These are phyloP conservation scores for Siphonodentalium dalli DNA, from an alignment of 2,888 invertebrate species.

Conservation along the genomic window DNA sequence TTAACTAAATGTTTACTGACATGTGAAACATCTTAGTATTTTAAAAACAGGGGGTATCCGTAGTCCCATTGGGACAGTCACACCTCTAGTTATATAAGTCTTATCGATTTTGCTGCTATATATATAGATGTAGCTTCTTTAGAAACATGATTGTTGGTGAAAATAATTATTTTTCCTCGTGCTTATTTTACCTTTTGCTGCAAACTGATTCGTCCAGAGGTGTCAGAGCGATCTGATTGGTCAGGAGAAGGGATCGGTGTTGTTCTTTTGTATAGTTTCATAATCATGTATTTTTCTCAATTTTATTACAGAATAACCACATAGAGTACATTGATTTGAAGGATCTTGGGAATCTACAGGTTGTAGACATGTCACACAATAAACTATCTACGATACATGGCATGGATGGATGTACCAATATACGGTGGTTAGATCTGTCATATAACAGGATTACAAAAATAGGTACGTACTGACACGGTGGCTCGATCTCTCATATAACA, in stretches of 20 bases:
- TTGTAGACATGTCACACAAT: conserved; percentile 55
- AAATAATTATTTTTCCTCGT: neutral
- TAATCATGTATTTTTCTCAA: neutral
- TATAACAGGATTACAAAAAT: conserved; percentile 56
- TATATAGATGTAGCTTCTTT: too few species aligned
- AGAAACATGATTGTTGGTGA: too few species aligned
- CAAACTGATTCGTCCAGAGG: too few species aligned
- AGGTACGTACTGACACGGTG: conserved; percentile 40
- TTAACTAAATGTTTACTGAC: too few species aligned
- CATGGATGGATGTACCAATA: conserved; percentile 52
- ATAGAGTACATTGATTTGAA: conserved; percentile 54
- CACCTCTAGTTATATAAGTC: too few species aligned
- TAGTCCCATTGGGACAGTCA: too few species aligned
- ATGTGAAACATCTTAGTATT: too few species aligned
- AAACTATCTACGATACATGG: conserved; percentile 52
- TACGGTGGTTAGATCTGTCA: conserved; percentile 53
- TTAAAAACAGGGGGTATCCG: too few species aligned
- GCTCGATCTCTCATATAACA: too few species aligned
- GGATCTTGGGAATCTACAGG: conserved; percentile 46
- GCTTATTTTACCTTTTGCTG: neutral
- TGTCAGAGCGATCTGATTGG: too few species aligned
- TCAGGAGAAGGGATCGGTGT: too few species aligned
- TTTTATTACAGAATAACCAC: conserved; percentile 43
- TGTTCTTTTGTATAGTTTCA: neutral
- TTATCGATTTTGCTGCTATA: too few species aligned